Conservation (phyloP, 2,113 vertebrate genomes). For the Pleuronectes platessa region DNA sequence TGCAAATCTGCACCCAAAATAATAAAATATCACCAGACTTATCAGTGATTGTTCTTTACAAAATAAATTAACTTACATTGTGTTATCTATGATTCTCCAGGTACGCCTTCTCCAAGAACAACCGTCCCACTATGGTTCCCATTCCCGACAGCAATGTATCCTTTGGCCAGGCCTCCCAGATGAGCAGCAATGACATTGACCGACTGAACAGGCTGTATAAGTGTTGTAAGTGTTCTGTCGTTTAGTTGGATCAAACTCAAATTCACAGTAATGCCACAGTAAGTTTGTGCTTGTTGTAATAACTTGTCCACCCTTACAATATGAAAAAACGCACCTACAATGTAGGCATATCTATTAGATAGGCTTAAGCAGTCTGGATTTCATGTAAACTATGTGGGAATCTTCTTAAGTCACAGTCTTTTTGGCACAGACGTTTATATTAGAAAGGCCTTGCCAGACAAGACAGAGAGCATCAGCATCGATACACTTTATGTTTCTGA, state of each 20-base stretch:
- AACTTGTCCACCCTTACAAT: too few species aligned
- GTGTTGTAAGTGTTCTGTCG: conserved; percentile 63
- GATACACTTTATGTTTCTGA: too few species aligned
- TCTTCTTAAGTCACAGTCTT: too few species aligned
- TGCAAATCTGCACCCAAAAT: background rate
- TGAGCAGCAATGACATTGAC: conserved; percentile 70
- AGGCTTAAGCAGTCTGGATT: too few species aligned
- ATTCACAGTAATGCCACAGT: background rate
- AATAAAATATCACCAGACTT: background rate
- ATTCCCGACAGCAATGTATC: conserved; percentile 60
- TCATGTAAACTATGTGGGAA: too few species aligned
- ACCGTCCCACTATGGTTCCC: conserved; percentile 68
- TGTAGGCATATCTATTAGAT: too few species aligned
- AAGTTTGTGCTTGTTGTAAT: too few species aligned
- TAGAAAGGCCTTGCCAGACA: too few species aligned
- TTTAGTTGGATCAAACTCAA: background rate
- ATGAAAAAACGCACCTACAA: too few species aligned
- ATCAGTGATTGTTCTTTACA: too few species aligned
- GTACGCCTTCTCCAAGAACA: conserved; percentile 77
- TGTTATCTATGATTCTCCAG: conserved; percentile 40
- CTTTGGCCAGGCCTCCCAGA: conserved; percentile 69
- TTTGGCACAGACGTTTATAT: too few species aligned
- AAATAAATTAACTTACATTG: background rate
- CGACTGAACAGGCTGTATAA: conserved; percentile 76
- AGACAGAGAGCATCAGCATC: too few species aligned